These are phyloP conservation scores for Perca schrenkii DNA, from an alignment of 2,113 vertebrate genomes.

Conservation along the genomic window DNA sequence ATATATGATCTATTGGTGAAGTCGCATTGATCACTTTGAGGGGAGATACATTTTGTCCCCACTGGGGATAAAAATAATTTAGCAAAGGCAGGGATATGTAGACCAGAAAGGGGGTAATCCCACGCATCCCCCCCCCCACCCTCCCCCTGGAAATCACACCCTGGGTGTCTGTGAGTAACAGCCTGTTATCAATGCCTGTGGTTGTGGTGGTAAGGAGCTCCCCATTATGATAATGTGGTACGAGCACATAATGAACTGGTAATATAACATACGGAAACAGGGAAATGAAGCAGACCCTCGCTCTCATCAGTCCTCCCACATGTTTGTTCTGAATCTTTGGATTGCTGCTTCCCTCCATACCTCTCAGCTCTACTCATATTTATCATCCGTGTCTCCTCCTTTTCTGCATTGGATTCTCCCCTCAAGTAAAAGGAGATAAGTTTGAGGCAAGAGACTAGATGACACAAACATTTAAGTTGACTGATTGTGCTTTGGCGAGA, in stretches of 20 bases:
- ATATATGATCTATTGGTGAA: too few species aligned
- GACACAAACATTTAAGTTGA: slow-evolving; percentile 81
- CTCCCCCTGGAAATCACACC: too few species aligned
- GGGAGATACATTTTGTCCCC: too few species aligned
- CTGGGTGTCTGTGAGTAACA: neutral
- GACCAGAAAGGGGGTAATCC: too few species aligned
- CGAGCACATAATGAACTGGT: slow-evolving; percentile 37
- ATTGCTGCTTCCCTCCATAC: slow-evolving; percentile 10
- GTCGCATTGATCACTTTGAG: too few species aligned
- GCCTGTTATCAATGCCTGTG: slow-evolving; percentile 9
- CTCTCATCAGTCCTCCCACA: slow-evolving; percentile 17
- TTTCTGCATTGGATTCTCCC: slow-evolving; percentile 47
- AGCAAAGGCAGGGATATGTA: too few species aligned
- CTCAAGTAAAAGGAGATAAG: slow-evolving; percentile 56
- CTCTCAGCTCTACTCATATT: neutral
- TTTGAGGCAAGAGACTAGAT: slow-evolving; percentile 67
- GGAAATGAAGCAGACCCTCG: slow-evolving; percentile 12
- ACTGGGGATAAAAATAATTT: too few species aligned
- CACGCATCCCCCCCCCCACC: too few species aligned
- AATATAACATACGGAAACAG: slow-evolving; percentile 13
- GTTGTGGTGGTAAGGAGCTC: neutral
- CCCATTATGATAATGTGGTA: slow-evolving; percentile 43
- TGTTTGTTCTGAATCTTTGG: slow-evolving; percentile 11
- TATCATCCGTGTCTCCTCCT: slow-evolving; percentile 34
- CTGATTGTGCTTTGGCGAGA: slow-evolving; percentile 75